Conservation (phyloP, 2,113 vertebrate genomes). For the Macquaria australasica region DNA sequence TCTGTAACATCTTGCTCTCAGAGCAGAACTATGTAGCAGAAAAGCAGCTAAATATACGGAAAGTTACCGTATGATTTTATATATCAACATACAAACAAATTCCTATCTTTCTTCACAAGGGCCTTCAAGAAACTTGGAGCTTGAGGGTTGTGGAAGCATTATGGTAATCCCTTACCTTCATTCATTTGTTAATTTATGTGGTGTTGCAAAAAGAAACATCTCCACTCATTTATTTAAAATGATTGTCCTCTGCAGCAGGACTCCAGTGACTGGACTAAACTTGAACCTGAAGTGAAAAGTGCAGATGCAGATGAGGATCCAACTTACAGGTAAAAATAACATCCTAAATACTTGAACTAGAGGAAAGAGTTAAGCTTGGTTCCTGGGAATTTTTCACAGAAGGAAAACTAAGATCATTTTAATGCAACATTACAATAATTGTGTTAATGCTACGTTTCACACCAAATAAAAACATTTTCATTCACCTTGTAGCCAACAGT, state of each 20-base stretch:
- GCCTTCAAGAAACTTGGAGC: neutral
- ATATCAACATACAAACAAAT: neutral
- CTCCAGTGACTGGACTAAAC: slow-evolving; percentile 30
- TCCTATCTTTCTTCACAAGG: neutral
- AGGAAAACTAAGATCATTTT: neutral
- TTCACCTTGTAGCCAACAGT: neutral
- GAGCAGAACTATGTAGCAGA: neutral
- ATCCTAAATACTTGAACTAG: neutral
- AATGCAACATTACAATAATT: neutral
- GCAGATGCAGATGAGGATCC: neutral
- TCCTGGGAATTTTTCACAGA: neutral
- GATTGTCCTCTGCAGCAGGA: slow-evolving; percentile 9
- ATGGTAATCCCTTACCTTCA: slow-evolving; percentile 7
- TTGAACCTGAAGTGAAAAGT: slow-evolving; percentile 2
- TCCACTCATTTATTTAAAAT: neutral
- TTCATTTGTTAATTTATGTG: neutral
- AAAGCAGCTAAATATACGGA: neutral
- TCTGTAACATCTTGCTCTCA: neutral
- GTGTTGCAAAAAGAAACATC: neutral
- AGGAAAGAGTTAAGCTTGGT: neutral
- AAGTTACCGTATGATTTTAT: neutral
- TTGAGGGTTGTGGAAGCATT: neutral
- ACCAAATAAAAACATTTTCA: neutral
- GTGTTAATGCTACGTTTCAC: neutral
- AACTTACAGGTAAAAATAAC: slow-evolving; percentile 39